A percentile compares a stretch with the other conserved stretches of the same genome.
These are phyloP conservation scores for Tenthredo livida DNA, from an alignment of 2,888 invertebrate genomes.

Conservation along the genomic window DNA sequence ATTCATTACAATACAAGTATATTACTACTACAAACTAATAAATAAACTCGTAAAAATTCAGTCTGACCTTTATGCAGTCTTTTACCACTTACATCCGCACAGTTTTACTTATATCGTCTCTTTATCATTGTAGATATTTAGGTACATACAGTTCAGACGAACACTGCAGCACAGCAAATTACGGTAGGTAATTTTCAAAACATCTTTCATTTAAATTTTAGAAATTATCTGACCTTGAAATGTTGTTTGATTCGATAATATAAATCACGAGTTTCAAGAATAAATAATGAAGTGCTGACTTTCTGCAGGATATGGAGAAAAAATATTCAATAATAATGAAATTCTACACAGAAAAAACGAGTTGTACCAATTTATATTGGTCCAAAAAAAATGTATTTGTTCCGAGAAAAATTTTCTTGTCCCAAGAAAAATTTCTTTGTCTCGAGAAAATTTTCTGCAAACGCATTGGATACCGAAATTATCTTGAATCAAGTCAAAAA, in stretches of 20 bases:
- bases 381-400: no score
- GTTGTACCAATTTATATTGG: no score
- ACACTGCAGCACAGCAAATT: not conserved
- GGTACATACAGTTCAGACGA: not conserved
- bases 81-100: not conserved
- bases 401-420: no score
- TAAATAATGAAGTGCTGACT: not conserved
- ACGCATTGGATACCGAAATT: no score
- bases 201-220: no score
- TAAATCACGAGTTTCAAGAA: no score
- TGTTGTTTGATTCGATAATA: no score
- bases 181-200: not conserved
- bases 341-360: no score
- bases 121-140: not conserved
- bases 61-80: not conserved
- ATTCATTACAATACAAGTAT: constrained; percentile 42
- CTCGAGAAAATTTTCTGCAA: no score
- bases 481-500: no score
- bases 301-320: not conserved
- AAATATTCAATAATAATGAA: not conserved
- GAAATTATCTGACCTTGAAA: no score
- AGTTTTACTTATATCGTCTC: not conserved
- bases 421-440: no score
- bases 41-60: constrained; percentile 34
- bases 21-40: constrained; percentile 40